These are phyloP conservation scores for Gorilla gorilla DNA, from an alignment of 2,113 vertebrate genomes.

Conservation along the genomic window DNA sequence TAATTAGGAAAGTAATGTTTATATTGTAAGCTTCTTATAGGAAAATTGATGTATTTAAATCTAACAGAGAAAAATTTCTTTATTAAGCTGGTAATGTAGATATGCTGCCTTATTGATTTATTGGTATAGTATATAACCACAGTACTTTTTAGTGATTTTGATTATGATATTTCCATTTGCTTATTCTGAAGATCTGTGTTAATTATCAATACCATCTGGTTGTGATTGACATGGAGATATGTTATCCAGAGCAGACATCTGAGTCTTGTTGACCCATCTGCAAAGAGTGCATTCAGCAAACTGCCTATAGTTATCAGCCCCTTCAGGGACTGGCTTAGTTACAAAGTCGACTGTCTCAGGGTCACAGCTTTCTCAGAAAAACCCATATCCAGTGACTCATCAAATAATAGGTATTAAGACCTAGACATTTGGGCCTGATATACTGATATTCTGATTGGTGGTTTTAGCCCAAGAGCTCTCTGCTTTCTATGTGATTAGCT, in stretches of 20 bases:
- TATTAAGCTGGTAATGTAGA: not conserved
- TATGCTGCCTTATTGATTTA: not conserved
- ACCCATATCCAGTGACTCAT: not conserved
- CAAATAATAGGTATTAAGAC: not conserved
- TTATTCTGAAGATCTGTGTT: not conserved
- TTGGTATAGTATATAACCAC: not conserved
- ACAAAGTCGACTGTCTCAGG: not conserved
- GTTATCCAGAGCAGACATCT: not conserved
- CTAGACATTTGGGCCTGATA: too few relatives aligned
- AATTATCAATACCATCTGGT: not conserved
- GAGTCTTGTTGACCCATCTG: not conserved
- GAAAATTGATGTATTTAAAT: not conserved
- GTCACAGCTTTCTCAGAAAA: not conserved
- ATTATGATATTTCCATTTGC: not conserved
- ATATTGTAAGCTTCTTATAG: not conserved
- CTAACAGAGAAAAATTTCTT: not conserved
- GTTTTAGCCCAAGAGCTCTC: not conserved
- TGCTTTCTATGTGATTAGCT: not conserved
- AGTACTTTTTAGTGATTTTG: not conserved
- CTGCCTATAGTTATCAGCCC: not conserved
- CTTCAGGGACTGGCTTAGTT: not conserved
- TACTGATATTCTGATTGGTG: not conserved
- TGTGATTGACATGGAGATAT: not conserved
- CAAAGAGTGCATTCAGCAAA: not conserved
- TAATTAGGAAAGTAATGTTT: constrained; percentile 32